phyloP scores from a whole-genome alignment of 1,140 invertebrate species.

The Sitodiplosis mosellana region DNA sequence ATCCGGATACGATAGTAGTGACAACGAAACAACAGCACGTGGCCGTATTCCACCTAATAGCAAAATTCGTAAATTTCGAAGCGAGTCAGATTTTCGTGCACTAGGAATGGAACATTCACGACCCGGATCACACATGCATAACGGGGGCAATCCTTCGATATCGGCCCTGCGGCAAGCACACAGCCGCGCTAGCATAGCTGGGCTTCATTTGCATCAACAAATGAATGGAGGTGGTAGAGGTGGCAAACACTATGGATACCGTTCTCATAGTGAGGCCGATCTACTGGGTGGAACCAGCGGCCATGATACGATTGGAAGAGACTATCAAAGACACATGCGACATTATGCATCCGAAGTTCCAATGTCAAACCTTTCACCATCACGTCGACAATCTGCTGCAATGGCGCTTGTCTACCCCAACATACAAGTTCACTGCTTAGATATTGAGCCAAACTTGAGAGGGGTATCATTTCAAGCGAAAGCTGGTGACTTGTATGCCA shows the following conservation, averaged over 20 bases:
- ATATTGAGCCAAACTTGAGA: constrained; percentile 34
- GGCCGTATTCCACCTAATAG: constrained; percentile 26
- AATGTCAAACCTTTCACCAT: not conserved
- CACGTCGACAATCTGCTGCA: constrained; percentile 23
- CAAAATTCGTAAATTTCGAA: constrained; percentile 41
- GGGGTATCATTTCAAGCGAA: constrained; percentile 65
- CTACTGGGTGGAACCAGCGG: constrained; percentile 9
- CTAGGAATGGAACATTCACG: constrained; percentile 26
- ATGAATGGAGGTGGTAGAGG: not conserved
- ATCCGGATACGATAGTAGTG: constrained; percentile 72
- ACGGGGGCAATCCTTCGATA: constrained; percentile 13
- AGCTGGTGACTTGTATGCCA: constrained; percentile 63
- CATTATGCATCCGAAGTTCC: too few species aligned
- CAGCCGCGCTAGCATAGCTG: constrained; percentile 22
- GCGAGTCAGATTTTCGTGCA: constrained; percentile 62
- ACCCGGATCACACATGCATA: constrained; percentile 14
- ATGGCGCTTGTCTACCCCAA: constrained; percentile 35
- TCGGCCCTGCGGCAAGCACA: constrained; percentile 21
- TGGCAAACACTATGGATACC: constrained; percentile 21
- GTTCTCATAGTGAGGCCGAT: constrained; percentile 25
- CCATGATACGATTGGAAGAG: not conserved
- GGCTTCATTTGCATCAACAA: constrained; percentile 1
- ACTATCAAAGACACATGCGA: too few species aligned
- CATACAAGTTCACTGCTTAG: constrained; percentile 41
- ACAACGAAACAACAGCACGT: constrained; percentile 42